A percentile compares a stretch with the other conserved stretches of the same genome.
Conservation (phyloP, 2,113 vertebrate genomes). For the Andinoacara biseriatus region DNA sequence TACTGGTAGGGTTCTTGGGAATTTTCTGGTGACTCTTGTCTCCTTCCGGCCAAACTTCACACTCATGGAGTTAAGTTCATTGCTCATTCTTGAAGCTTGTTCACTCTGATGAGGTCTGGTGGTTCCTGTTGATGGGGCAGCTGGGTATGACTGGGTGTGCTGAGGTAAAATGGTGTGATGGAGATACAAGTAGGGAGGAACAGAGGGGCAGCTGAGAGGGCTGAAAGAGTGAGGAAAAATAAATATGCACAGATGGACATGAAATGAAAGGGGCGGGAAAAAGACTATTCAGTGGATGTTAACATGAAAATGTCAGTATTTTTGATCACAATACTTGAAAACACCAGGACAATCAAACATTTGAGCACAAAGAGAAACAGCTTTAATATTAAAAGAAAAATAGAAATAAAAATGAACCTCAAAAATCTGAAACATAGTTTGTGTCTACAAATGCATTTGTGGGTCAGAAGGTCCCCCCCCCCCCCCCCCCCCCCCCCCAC, state of each 20-base stretch:
- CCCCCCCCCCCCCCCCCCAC: no score
- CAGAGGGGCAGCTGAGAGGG: conserved; percentile 10
- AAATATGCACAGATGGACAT: not conserved
- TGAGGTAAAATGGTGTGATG: conserved; percentile 49
- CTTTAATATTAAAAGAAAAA: accelerated
- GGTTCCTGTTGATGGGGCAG: conserved; percentile 40
- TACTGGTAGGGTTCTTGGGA: conserved; percentile 21
- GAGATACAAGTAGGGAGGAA: conserved; percentile 31
- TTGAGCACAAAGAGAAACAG: not conserved
- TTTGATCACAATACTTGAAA: not conserved
- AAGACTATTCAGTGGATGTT: not conserved
- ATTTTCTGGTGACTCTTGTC: conserved; percentile 12
- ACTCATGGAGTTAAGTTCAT: conserved; percentile 26
- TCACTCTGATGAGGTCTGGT: conserved; percentile 43
- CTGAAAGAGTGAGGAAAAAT: not conserved
- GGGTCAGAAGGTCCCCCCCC: no score
- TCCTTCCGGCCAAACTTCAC: conserved; percentile 28
- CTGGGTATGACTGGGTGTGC: not conserved
- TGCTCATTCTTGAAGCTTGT: conserved; percentile 18
- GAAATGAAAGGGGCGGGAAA: not conserved
- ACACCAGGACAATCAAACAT: not conserved
- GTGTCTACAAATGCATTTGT: no score
- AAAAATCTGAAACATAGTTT: no score
- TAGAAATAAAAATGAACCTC: not conserved
- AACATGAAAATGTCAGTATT: not conserved